Base-by-base conservation (phyloP, 2,113 vertebrate genomes). In the Neotoma lepida region DNA sequence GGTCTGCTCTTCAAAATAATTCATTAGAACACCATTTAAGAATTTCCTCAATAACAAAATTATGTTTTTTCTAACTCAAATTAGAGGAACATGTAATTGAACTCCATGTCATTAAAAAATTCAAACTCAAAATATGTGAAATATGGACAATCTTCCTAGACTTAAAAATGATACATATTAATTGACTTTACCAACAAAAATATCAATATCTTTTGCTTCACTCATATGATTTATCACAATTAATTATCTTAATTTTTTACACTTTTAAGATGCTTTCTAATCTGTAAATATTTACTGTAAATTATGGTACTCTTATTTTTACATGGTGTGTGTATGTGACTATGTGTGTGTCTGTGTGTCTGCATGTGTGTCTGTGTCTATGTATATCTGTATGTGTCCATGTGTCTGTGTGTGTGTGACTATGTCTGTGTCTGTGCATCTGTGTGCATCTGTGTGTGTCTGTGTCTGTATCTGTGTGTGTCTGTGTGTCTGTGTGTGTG, bases 41-140 rank as follows among this genome's bases (percentile, higher is more conserved):
- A 91, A 84, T 91, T 88, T 73, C n/a, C 9, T 17, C 90, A 86
- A 54, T 41, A 89, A 63, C 30, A 81, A 70, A 88, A 80, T 30
- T 89, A 4, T 78, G 24, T 35, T 78, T 94, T 95, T 85, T 88
- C 61, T 85, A 26, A 92, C n/a, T 88, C 49, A 81, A 88, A 78
- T 3, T 33, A 41, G 1, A 9, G 10, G 6, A 88, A 90, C 46
- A 90, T 74, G 22, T 70, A 14, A 86, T 66, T 49, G 9, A 76
- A 58, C 9, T 64, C 7, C 41, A 91, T 35, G 91, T 80, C 17
- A 90, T 70, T 92, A 70, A 95, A 93, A 81, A 68, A 24, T 9
- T 73, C 76, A 85, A 80, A 58, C 17, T 13, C 33, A 92, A 91
- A 84, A 70, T 33, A 73, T 71, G 54, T 30, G 35, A 86, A 86